A percentile compares a stretch with the other conserved stretches of the same genome.
Conservation (phyloP, 2,797 vertebrate species). For the Antrozous pallidus region DNA sequence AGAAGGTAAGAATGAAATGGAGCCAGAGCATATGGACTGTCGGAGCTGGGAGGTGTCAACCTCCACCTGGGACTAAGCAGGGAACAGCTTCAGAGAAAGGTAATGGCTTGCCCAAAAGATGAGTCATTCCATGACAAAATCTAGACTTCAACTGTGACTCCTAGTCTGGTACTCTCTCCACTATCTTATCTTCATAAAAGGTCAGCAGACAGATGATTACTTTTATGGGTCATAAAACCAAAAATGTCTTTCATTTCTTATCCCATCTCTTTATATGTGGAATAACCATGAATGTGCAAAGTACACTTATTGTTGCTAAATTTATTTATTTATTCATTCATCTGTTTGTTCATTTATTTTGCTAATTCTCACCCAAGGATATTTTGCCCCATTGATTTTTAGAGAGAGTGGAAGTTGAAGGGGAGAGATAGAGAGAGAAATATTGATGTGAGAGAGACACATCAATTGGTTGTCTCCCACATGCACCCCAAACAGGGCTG, state of each 20-base stretch:
- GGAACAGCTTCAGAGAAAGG: background rate
- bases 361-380: too few relatives aligned
- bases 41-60: background rate
- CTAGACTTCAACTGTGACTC: background rate
- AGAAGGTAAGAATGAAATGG: background rate
- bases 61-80: background rate
- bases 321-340: too few relatives aligned
- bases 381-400: too few relatives aligned
- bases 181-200: background rate
- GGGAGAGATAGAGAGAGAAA: too few relatives aligned
- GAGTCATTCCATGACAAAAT: background rate
- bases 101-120: background rate
- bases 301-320: slow-evolving; percentile 83
- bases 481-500: too few relatives aligned
- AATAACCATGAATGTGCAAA: slow-evolving; percentile 38
- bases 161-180: background rate
- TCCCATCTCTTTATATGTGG: background rate
- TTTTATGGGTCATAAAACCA: background rate
- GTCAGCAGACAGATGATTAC: background rate
- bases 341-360: too few relatives aligned
- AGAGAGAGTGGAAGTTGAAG: too few relatives aligned
- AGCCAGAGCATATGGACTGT: background rate
- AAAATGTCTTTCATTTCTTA: background rate
- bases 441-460: too few relatives aligned
- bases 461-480: too few relatives aligned